Percentiles rank a stretch among this genome's conserved stretches.
These are phyloP conservation scores for Quadriops clusia DNA, from an alignment of 2,888 invertebrate genomes.

Conservation along the genomic window DNA sequence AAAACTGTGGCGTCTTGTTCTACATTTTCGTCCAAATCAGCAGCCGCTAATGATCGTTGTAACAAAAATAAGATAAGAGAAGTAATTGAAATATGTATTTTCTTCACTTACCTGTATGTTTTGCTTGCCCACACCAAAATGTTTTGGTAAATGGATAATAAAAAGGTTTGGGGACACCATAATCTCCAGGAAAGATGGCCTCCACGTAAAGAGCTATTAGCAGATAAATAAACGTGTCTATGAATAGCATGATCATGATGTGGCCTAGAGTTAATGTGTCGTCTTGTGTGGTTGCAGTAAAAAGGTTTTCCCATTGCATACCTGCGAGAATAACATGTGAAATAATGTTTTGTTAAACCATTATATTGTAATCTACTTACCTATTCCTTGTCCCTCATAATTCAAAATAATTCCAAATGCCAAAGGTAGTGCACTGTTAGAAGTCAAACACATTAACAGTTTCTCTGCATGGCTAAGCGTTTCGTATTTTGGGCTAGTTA, in stretches of 20 bases:
- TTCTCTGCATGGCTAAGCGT: conserved; percentile 47
- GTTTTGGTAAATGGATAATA: conserved; percentile 57
- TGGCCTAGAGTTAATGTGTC: conserved; percentile 57
- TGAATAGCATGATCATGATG: conserved; percentile 56
- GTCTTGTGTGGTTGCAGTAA: conserved; percentile 49
- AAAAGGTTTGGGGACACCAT: conserved; percentile 59
- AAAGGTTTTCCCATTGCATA: conserved; percentile 51
- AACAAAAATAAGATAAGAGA: too few relatives aligned
- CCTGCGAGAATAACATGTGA: too few relatives aligned
- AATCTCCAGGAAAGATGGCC: conserved; percentile 64
- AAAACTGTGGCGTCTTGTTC: conserved; percentile 21
- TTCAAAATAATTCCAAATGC: conserved; percentile 61
- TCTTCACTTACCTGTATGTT: too few relatives aligned
- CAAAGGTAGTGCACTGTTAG: conserved; percentile 68
- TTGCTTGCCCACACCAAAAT: conserved; percentile 37
- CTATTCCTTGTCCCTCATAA: conserved; percentile 56
- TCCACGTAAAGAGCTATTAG: conserved; percentile 74
- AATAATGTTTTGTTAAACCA: too few relatives aligned
- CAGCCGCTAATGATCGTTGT: not conserved
- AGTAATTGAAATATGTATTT: too few relatives aligned
- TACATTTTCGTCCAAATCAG: not conserved
- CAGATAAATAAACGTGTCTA: conserved; percentile 59
- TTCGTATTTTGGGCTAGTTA: conserved; percentile 51
- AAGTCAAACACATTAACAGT: conserved; percentile 49
- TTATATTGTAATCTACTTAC: conserved; percentile 27